A percentile compares a stretch with the other conserved stretches of the same genome.
Evolutionary conservation across 2,797 vertebrate genomes (phyloP).

Genomic region (Hafferia zeledoni): DNA sequence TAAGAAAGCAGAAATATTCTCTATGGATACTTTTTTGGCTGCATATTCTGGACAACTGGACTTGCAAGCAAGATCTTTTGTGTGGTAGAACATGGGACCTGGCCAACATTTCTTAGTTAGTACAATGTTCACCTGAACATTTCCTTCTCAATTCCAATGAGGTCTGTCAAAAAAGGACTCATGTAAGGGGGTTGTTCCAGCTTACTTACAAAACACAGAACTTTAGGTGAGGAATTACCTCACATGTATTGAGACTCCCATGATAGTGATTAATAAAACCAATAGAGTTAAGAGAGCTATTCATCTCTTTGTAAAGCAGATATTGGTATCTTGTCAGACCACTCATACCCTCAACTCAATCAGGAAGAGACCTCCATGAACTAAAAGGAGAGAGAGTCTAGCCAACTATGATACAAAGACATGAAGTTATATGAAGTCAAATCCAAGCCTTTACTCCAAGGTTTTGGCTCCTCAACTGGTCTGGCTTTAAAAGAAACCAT

Average conservation of each 20-base stretch:
- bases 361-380: neutral
- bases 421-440: neutral
- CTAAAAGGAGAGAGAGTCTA: neutral
- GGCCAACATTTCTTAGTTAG: neutral
- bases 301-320: neutral
- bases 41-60: neutral
- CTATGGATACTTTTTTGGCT: neutral
- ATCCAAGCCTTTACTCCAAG: neutral
- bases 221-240: neutral
- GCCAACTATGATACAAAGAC: neutral
- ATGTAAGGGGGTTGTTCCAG: neutral
- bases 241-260: neutral
- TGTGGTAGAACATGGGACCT: neutral
- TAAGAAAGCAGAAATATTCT: neutral
- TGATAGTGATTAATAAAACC: neutral
- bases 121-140: neutral
- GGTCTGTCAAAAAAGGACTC: neutral
- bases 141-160: neutral
- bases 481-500: neutral
- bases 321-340: neutral
- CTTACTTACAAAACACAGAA: neutral
- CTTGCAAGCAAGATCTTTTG: neutral
- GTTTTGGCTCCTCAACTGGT: neutral
- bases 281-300: neutral
- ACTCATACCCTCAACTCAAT: neutral